These are phyloP conservation scores for Ganaspis sp. DNA, from an alignment of 1,140 invertebrate genomes.

Conservation along the genomic window DNA sequence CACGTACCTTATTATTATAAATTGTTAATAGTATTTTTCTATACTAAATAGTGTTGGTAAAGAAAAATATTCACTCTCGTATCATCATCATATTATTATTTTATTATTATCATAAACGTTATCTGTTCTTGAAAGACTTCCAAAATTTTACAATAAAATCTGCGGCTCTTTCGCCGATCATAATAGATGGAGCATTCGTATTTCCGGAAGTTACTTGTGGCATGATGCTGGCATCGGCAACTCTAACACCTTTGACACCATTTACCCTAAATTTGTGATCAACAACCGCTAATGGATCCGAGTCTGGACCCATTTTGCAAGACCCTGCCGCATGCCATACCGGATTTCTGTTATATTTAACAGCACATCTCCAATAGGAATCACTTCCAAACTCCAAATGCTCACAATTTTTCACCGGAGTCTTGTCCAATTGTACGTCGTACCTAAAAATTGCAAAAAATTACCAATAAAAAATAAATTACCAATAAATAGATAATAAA, in stretches of 20 bases:
- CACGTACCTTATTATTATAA: no score
- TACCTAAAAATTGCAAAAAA: constrained; percentile 67
- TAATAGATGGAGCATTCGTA: constrained; percentile 88
- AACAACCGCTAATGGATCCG: constrained; percentile 74
- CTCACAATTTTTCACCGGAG: constrained; percentile 83
- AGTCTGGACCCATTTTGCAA: constrained; percentile 78
- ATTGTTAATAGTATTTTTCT: no score
- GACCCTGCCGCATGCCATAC: constrained; percentile 79
- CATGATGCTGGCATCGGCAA: constrained; percentile 89
- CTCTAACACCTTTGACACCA: constrained; percentile 82
- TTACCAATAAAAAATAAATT: neutral
- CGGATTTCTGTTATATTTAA: constrained; percentile 71
- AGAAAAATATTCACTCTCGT: no score
- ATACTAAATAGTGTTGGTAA: no score
- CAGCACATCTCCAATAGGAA: constrained; percentile 78
- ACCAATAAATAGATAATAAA: neutral
- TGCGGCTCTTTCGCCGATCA: constrained; percentile 89
- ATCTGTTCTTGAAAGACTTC: constrained; percentile 57
- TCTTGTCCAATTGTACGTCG: constrained; percentile 83
- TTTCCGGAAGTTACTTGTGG: constrained; percentile 86
- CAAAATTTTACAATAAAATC: constrained; percentile 86
- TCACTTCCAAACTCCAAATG: constrained; percentile 75
- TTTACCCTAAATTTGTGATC: constrained; percentile 76
- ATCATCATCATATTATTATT: no score
- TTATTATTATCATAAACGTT: no score